These are phyloP conservation scores for Anseranas semipalmata DNA, from an alignment of 2,113 vertebrate genomes.

Conservation along the genomic window DNA sequence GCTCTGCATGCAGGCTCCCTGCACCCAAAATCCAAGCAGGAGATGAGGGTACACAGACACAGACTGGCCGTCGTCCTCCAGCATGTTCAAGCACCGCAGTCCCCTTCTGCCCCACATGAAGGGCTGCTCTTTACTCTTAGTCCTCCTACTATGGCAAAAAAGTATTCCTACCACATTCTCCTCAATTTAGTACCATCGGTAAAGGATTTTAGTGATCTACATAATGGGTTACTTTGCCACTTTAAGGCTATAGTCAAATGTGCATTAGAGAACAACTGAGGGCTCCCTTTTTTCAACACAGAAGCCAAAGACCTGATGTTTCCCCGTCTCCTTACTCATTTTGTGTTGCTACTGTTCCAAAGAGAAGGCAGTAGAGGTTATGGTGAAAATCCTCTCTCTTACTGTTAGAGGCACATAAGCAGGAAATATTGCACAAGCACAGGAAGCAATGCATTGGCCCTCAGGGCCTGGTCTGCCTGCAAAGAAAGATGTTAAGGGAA, in stretches of 20 bases:
- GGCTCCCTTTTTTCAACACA: not conserved
- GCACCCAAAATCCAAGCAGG: not conserved
- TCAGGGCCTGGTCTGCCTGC: not conserved
- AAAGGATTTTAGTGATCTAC: not conserved
- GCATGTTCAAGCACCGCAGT: not conserved
- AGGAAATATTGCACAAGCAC: not conserved
- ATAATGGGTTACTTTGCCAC: not conserved
- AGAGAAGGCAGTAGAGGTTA: not conserved
- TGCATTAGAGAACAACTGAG: not conserved
- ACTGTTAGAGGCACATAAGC: not conserved
- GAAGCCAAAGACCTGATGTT: not conserved
- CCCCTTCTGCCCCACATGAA: accelerated
- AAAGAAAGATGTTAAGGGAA: not conserved
- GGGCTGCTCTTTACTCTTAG: not conserved
- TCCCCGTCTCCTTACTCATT: not conserved
- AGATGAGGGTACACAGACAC: not conserved
- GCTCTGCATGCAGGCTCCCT: not conserved
- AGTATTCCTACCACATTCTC: not conserved
- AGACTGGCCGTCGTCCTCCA: not conserved
- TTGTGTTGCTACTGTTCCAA: not conserved
- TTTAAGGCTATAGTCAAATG: not conserved
- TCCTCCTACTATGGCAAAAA: not conserved
- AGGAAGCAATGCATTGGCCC: not conserved
- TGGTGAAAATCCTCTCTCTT: not conserved
- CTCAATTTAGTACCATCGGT: not conserved